These are phyloP conservation scores for Menura novaehollandiae DNA, from an alignment of 2,113 vertebrate genomes.

Conservation along the genomic window DNA sequence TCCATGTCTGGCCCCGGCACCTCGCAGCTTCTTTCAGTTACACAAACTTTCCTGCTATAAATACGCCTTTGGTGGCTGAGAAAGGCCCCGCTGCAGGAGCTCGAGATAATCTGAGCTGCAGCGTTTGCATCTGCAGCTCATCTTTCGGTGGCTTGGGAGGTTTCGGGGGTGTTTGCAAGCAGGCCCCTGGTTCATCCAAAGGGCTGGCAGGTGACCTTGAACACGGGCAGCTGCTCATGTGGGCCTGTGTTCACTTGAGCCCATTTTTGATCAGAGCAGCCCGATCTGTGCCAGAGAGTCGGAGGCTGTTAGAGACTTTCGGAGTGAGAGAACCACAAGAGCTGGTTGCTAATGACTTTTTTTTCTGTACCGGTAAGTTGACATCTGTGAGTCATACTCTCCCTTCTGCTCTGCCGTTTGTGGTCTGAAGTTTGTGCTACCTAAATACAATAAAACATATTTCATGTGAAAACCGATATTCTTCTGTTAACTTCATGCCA, in stretches of 20 bases:
- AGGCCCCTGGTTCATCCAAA: neutral
- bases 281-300: neutral
- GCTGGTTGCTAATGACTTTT: conserved; percentile 47
- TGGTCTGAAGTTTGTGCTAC: conserved; percentile 67
- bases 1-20: neutral
- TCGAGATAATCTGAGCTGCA: neutral
- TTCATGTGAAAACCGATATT: conserved; percentile 43
- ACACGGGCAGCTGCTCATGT: neutral
- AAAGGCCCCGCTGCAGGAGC: neutral
- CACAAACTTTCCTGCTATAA: neutral
- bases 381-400: conserved; percentile 75
- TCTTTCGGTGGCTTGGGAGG: fast-evolving
- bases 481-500: conserved; percentile 3
- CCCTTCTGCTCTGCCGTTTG: conserved; percentile 67
- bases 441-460: conserved; percentile 41
- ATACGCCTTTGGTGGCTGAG: neutral
- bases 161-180: neutral
- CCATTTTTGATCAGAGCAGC: neutral
- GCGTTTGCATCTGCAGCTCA: neutral
- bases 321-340: conserved; percentile 57
- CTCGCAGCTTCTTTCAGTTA: neutral
- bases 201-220: neutral
- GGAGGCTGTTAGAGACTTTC: conserved; percentile 34
- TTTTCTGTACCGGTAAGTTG: conserved; percentile 65
- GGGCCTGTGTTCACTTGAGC: neutral